Base-by-base conservation (phyloP, 2,797 vertebrate genomes). In the Setipinna tenuifilis region DNA sequence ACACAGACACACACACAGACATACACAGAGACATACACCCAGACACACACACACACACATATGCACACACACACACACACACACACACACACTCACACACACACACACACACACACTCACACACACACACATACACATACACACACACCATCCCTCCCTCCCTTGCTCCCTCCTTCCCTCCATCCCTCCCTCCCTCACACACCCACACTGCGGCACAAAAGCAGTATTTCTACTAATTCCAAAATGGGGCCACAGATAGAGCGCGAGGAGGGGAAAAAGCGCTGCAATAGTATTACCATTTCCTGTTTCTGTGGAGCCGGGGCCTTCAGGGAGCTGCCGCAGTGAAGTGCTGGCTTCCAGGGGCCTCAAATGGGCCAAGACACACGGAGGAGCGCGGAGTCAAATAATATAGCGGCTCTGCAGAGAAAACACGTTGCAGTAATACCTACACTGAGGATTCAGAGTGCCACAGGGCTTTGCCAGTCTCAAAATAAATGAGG, bases 251-350 rank as follows among this genome's bases (percentile, higher is more conserved):
- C 82, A 80, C 28, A 82, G 78, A 84, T 78, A 78, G 17, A 78
- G 17, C 19, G 50, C 14, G 59, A 87, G 61, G 83, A 89, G 81
- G 89, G 82, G 86, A 90, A 94, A 94, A 96, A 95, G 91, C 93
- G 93, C 90, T 92, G 95, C 96, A 95, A 96, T 95, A 94, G 94
- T 95, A 95, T 93, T 94, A 94, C 96, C 96, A 96, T 97, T 97
- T 97, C 96, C 96, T 97, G 96, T 97, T 95, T 93, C 93, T 93
- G 92, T 93, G 91, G 91, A 94, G 92, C 91, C 90, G 87, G 87
- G 90, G 92, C 93, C 93, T 93, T 91, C 82, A 1, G 93, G 93
- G 94, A 95, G 94, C 44, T 86, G 88, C 91, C 90, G 94, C 95
- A 95, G 96, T 95, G 95, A 93, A 95, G 94, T 94, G 92, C 93